Evolutionary conservation across 1,140 invertebrate species (phyloP), one percentile per base, ranked within the genome.

Genomic region (Epicauta chinensis): DNA sequence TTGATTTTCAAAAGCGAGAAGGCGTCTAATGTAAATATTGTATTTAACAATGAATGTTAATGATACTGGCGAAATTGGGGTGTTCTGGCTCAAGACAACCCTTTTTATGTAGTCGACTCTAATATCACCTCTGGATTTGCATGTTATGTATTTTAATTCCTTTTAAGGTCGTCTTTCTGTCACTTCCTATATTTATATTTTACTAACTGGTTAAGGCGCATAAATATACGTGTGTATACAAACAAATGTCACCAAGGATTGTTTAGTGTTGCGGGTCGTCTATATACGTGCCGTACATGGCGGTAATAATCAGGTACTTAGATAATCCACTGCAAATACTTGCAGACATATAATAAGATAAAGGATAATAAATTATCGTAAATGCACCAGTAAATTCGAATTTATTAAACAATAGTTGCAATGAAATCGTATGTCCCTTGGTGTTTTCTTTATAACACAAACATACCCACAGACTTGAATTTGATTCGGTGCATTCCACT

Each of bases 31-130:
- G 50, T 56, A 61, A 61, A 61, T 61, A 61, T 61, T 59, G 53
- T 50, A 61, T 58, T 58, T 58, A 61, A 61, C 59, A 61, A 61
- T 61, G 59, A 61, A 58, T 61, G 56, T 55, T 61, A 61, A 61
- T 55, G 59, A 61, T 38, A 42, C 46, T 39, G 23, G 29, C 51
- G 45, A 37, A 32, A 31, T 48, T 44, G 38, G 23, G 4, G 23
- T 23, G 23, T 23, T 5, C 23, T 39, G 50, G 48, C 58, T 29
- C 44, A 58, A 58, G 53, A 61, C 59, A 55, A 58, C 56, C 52
- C 52, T 58, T 56, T 53, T 55, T 58, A 56, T 55, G 59, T 61
- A 52, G 54, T 51, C 59, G 23, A 23, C 51, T 41, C 47, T 55
- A 55, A 61, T 61, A 58, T 61, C 53, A 61, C 53, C 53, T 50